A percentile compares a stretch with the other conserved stretches of the same genome.
These are phyloP conservation scores for Brachymystax lenok DNA, from an alignment of 2,797 vertebrate genomes.

Conservation along the genomic window DNA sequence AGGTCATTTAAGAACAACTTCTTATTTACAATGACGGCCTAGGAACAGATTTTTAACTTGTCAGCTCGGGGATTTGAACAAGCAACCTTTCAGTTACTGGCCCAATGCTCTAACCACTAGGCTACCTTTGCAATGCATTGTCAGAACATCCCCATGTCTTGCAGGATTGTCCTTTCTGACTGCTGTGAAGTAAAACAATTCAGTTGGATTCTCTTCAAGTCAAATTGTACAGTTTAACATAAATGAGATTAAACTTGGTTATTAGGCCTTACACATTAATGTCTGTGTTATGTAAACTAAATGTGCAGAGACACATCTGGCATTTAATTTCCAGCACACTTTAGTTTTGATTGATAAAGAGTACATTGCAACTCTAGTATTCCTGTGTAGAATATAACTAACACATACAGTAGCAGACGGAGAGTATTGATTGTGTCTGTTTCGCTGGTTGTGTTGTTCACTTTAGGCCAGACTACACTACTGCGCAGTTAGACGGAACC, in stretches of 20 bases:
- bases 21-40: too few species aligned
- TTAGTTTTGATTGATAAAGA: background rate
- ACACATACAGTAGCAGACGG: background rate
- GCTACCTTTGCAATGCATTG: background rate
- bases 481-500: constrained; percentile 62
- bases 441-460: constrained; percentile 16
- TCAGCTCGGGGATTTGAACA: too few species aligned
- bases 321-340: background rate
- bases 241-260: background rate
- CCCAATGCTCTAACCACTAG: too few species aligned
- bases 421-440: constrained; percentile 16
- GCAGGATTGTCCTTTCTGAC: constrained; percentile 57
- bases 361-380: too few species aligned
- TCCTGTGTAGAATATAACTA: background rate
- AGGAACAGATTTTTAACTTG: too few species aligned
- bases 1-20: background rate
- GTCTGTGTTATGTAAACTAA: background rate
- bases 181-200: constrained; percentile 27
- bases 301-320: background rate
- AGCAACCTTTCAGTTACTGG: too few species aligned
- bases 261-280: background rate
- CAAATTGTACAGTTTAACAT: background rate
- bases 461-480: constrained; percentile 27
- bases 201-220: background rate
- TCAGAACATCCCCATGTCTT: constrained; percentile 39